phyloP scores from a whole-genome alignment of 1,140 invertebrate genomes.

The Diuraphis noxia region DNA sequence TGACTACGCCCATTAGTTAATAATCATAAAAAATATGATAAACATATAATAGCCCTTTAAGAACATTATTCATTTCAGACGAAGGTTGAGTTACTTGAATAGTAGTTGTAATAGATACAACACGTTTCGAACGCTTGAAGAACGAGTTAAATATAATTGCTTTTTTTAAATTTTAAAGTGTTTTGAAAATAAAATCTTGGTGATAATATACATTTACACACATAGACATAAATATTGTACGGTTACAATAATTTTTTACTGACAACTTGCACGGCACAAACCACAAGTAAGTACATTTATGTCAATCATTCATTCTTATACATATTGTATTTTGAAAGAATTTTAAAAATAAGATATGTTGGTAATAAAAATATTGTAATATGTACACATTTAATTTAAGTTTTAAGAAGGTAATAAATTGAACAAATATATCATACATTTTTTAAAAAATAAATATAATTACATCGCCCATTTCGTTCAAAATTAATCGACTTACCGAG shows the following conservation, averaged over 20 bases:
- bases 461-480: not conserved
- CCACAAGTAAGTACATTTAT: not conserved
- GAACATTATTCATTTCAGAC: not conserved
- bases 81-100: not conserved
- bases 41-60: not conserved
- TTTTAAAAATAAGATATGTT: not conserved
- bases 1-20: not conserved
- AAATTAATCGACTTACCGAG: not conserved
- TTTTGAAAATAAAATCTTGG: not conserved
- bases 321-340: not conserved
- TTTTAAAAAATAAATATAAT: not conserved
- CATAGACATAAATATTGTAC: not conserved
- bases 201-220: not conserved
- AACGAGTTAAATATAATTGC: not conserved
- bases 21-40: not conserved
- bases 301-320: not conserved
- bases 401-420: not conserved
- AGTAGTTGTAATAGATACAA: not conserved
- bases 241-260: not conserved
- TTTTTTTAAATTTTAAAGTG: not conserved
- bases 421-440: not conserved
- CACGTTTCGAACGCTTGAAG: not conserved
- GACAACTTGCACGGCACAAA: not conserved
- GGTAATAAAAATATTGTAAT: not conserved
- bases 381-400: not conserved